These are phyloP conservation scores for Nephrotoma appendiculata DNA, from an alignment of 2,888 invertebrate species.

Conservation along the genomic window DNA sequence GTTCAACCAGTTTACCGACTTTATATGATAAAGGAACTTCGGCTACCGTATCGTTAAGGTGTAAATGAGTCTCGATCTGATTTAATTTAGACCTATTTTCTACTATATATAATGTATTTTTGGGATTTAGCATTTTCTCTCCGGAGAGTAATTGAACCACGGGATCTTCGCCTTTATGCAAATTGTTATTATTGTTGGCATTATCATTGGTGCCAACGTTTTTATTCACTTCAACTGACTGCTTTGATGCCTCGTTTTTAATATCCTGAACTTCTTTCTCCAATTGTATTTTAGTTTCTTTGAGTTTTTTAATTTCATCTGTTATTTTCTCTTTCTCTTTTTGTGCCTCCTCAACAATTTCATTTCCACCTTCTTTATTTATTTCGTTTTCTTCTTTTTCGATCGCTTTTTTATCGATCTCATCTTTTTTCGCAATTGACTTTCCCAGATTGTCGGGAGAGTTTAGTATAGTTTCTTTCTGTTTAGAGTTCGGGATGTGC, in stretches of 20 bases:
- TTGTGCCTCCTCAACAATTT: constrained; percentile 18
- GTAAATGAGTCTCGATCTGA: not conserved
- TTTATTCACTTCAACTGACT: constrained; percentile 20
- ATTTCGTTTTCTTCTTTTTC: constrained; percentile 18
- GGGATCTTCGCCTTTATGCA: constrained; percentile 1
- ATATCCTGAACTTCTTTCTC: constrained; percentile 33
- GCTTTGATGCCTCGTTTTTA: constrained; percentile 30
- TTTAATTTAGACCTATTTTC: constrained; percentile 7
- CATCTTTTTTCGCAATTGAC: constrained; percentile 16
- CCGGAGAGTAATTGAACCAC: constrained; percentile 11
- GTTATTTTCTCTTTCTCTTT: constrained; percentile 20
- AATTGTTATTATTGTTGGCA: constrained; percentile 17
- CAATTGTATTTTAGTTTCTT: constrained; percentile 25
- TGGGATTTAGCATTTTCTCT: constrained; percentile 18
- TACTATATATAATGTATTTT: constrained; percentile 9
- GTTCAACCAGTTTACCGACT: constrained; percentile 20
- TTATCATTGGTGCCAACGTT: constrained; percentile 30
- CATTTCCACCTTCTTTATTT: constrained; percentile 20
- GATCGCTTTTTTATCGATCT: constrained; percentile 12
- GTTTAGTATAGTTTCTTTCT: constrained; percentile 22
- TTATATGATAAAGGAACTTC: constrained; percentile 24
- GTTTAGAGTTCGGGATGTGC: not conserved
- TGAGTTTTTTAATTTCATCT: constrained; percentile 26
- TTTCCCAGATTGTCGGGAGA: constrained; percentile 19
- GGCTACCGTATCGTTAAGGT: not conserved